Evolutionary conservation across 2,113 vertebrate genomes (phyloP).

Genomic region (Bubo scandiacus): DNA sequence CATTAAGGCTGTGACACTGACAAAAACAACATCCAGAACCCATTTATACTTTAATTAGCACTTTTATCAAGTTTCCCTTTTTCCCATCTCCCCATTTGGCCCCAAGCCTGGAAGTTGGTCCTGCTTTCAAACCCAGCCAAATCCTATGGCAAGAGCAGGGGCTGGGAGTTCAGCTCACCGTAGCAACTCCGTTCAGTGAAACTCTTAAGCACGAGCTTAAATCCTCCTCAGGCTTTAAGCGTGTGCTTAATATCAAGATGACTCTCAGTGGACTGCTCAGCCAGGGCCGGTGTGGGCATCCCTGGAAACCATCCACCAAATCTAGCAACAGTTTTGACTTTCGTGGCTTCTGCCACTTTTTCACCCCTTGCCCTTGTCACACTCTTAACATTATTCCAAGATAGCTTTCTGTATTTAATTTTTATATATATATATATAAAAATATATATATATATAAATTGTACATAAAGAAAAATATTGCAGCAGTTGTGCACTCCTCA

Average conservation of each 20-base stretch:
- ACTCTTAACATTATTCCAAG: conserved; percentile 28
- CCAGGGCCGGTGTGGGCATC: not conserved
- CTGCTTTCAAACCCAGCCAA: not conserved
- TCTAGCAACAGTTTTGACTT: not conserved
- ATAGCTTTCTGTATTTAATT: conserved; percentile 38
- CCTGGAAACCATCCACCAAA: not conserved
- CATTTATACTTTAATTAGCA: conserved; percentile 8
- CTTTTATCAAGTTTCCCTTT: conserved; percentile 22
- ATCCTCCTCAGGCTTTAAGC: not conserved
- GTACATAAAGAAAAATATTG: not conserved
- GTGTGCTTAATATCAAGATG: not conserved
- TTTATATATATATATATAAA: not conserved
- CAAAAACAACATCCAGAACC: conserved; percentile 26
- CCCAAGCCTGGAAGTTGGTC: not conserved
- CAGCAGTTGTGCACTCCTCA: conserved; percentile 9
- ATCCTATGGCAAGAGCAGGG: not conserved
- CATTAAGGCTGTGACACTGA: conserved; percentile 56
- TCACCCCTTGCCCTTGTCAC: not conserved
- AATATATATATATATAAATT: not conserved
- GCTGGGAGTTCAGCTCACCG: not conserved
- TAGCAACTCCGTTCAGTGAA: not conserved
- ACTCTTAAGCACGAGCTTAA: not conserved
- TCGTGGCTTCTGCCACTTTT: not conserved
- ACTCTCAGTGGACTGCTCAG: not conserved
- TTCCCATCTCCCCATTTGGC: not conserved